These are phyloP conservation scores for Labeo catla DNA, from an alignment of 2,113 vertebrate genomes.

Conservation along the genomic window DNA sequence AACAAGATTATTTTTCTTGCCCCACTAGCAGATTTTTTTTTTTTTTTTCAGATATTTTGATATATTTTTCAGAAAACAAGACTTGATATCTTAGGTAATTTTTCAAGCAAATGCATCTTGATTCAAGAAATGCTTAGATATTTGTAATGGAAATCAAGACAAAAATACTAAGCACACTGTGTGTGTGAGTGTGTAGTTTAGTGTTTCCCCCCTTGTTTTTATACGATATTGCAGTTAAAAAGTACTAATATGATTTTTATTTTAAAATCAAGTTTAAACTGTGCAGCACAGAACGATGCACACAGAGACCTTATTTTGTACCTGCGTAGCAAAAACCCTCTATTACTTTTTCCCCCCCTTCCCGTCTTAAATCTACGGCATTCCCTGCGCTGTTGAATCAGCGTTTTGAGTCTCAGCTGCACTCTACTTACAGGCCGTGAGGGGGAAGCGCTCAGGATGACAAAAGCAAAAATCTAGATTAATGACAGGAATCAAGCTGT, in stretches of 20 bases:
- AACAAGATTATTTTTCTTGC: too few relatives aligned
- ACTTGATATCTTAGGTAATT: too few relatives aligned
- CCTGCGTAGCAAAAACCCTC: background rate
- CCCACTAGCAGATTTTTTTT: too few relatives aligned
- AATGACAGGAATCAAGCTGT: constrained; percentile 82
- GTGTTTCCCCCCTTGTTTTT: background rate
- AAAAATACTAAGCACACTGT: too few relatives aligned
- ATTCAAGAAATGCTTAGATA: too few relatives aligned
- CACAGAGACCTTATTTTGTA: background rate
- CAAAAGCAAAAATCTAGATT: constrained; percentile 83
- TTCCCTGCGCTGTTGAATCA: constrained; percentile 19
- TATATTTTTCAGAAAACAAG: too few relatives aligned
- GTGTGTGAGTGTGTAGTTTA: too few relatives aligned
- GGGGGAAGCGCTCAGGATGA: constrained; percentile 76
- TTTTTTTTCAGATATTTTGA: too few relatives aligned
- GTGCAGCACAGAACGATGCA: background rate
- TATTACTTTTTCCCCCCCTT: background rate
- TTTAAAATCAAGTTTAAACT: background rate
- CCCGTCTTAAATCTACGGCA: constrained; percentile 29
- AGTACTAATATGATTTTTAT: background rate
- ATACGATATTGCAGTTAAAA: background rate
- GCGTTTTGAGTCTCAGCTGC: constrained; percentile 47
- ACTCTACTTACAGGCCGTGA: constrained; percentile 45
- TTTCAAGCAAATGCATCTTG: too few relatives aligned
- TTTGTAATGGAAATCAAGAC: too few relatives aligned